phyloP scores from a whole-genome alignment of 1,140 invertebrate species.

The Drosophila eugracilis region DNA sequence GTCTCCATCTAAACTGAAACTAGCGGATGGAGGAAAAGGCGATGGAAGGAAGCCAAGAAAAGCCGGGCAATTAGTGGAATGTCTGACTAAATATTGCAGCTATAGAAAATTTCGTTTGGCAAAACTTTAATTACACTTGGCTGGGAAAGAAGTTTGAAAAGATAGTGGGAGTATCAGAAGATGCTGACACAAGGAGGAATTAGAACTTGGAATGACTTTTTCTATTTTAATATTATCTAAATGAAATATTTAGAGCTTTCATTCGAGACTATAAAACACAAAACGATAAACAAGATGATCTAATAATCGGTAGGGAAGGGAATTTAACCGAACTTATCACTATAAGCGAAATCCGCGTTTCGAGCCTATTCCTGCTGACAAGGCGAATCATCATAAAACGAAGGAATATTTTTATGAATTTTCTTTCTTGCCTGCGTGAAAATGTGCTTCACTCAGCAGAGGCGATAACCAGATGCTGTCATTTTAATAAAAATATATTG shows the following conservation, averaged over 20 bases:
- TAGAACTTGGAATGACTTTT: constrained; percentile 4
- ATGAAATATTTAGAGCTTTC: not conserved
- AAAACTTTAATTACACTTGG: constrained; percentile 28
- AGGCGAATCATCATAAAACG: constrained; percentile 46
- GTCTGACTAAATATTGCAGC: constrained; percentile 46
- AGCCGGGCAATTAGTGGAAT: constrained; percentile 45
- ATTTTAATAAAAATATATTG: constrained; percentile 62
- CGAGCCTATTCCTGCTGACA: constrained; percentile 31
- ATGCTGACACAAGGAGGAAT: not conserved
- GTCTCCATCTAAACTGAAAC: constrained; percentile 26
- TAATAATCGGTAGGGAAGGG: constrained; percentile 12
- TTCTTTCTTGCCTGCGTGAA: constrained; percentile 4
- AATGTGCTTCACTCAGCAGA: constrained; percentile 32
- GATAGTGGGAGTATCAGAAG: constrained; percentile 3
- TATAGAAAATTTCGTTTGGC: constrained; percentile 16
- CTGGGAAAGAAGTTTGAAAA: not conserved
- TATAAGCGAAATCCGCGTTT: constrained; percentile 9
- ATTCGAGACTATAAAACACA: not conserved
- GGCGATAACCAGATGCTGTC: constrained; percentile 48
- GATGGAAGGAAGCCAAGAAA: constrained; percentile 13
- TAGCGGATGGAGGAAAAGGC: not conserved
- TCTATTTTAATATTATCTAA: not conserved
- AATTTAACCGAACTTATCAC: constrained; percentile 11
- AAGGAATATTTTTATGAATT: constrained; percentile 44
- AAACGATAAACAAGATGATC: constrained; percentile 15